Conservation (phyloP, 2,888 invertebrate species). For the Axea sp. region DNA sequence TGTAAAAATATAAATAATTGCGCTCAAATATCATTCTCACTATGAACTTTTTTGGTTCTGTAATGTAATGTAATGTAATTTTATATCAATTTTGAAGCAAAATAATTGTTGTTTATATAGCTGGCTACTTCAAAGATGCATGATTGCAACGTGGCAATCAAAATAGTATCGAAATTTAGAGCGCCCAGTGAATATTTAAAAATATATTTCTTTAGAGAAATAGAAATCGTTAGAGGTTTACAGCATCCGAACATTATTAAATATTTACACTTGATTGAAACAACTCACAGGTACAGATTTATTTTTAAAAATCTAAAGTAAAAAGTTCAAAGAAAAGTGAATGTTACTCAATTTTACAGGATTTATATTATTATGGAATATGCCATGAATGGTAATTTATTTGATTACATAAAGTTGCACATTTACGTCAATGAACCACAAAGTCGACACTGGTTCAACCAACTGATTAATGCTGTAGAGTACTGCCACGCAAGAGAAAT, state of each 20-base stretch:
- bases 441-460: constrained; percentile 86
- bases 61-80: no score
- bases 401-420: constrained; percentile 88
- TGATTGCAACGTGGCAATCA: constrained; percentile 88
- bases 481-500: constrained; percentile 90
- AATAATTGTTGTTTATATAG: constrained; percentile 76
- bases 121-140: constrained; percentile 88
- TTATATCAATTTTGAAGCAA: no score
- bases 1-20: no score
- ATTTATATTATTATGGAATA: constrained; percentile 92
- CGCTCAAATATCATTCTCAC: no score
- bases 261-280: constrained; percentile 91
- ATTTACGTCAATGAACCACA: constrained; percentile 85
- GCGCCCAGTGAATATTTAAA: constrained; percentile 89
- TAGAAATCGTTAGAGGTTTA: constrained; percentile 89
- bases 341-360: constrained; percentile 78
- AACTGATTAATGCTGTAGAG: constrained; percentile 86
- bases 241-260: constrained; percentile 89
- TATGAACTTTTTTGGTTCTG: no score
- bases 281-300: constrained; percentile 85
- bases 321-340: no score
- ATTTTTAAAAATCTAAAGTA: no score
- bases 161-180: constrained; percentile 91
- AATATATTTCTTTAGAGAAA: constrained; percentile 90
- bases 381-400: constrained; percentile 88